These are phyloP conservation scores for Spilosoma lubricipeda DNA, from an alignment of 2,888 invertebrate species.

Conservation along the genomic window DNA sequence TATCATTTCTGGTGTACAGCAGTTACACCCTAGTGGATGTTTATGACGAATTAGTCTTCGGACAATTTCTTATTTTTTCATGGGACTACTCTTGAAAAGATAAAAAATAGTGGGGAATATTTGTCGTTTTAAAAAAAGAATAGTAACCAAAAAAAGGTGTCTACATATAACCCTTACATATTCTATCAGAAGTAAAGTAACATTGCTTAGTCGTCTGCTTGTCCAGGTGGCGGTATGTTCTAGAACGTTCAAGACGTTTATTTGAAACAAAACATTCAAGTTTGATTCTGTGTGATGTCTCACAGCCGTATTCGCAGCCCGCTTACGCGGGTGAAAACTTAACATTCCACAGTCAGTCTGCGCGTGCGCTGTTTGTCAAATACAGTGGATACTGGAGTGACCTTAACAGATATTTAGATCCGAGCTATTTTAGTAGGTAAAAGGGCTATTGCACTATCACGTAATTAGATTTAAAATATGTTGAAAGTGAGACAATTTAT, in stretches of 20 bases:
- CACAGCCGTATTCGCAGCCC: constrained; percentile 37
- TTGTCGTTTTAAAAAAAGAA: too few species aligned
- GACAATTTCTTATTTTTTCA: too few species aligned
- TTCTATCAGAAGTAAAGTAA: neutral
- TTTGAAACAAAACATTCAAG: neutral
- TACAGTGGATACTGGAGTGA: constrained; percentile 63
- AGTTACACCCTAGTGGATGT: too few species aligned
- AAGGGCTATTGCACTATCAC: constrained; percentile 32
- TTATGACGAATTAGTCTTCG: too few species aligned
- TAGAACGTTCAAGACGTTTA: neutral
- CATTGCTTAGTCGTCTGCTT: neutral
- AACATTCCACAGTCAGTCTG: constrained; percentile 64
- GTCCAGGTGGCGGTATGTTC: neutral
- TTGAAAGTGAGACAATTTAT: neutral
- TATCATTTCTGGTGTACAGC: too few species aligned
- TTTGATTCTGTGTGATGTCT: constrained; percentile 21
- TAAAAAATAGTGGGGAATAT: too few species aligned
- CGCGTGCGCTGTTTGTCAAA: constrained; percentile 72
- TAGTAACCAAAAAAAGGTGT: too few species aligned
- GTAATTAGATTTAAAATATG: neutral
- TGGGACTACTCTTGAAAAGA: too few species aligned
- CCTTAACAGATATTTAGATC: constrained; percentile 60
- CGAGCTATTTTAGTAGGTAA: constrained; percentile 36
- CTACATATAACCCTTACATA: too few species aligned
- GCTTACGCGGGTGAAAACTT: constrained; percentile 67